Evolutionary conservation across 2,113 vertebrate species (phyloP).

Genomic region (Clinocottus analis): DNA sequence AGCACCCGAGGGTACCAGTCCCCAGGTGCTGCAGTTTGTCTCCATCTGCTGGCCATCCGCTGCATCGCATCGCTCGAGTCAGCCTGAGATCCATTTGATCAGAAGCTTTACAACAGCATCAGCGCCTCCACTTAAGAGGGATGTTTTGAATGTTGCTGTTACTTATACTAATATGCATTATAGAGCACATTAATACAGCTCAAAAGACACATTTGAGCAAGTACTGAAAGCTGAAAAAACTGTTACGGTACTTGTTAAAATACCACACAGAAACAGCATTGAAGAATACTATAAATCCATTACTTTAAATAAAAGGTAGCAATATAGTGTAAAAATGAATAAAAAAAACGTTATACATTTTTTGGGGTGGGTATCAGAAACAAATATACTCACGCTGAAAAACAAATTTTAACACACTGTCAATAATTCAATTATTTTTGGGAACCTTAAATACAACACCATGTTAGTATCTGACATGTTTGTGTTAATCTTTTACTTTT

Average conservation of each 20-base stretch:
- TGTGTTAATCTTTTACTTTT: too few species aligned
- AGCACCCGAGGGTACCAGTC: constrained; percentile 35
- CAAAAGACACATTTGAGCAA: background rate
- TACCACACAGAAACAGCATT: background rate
- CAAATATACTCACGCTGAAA: background rate
- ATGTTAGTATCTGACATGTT: too few species aligned
- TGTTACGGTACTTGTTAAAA: background rate
- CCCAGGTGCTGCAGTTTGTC: constrained; percentile 52
- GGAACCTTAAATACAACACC: too few species aligned
- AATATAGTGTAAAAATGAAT: background rate
- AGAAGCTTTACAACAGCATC: too few species aligned
- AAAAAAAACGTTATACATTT: background rate
- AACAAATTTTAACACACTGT: background rate
- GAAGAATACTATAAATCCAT: background rate
- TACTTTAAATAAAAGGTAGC: background rate
- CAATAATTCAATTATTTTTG: too few species aligned
- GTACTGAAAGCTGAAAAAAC: background rate
- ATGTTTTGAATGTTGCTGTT: background rate
- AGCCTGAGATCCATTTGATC: background rate
- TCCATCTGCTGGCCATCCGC: constrained; percentile 65
- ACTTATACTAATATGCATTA: background rate
- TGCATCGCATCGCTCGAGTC: background rate
- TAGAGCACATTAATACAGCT: background rate
- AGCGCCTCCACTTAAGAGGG: background rate
- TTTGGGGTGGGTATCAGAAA: background rate